These are phyloP conservation scores for Oceanites oceanicus DNA, from an alignment of 2,113 vertebrate species.

Conservation along the genomic window DNA sequence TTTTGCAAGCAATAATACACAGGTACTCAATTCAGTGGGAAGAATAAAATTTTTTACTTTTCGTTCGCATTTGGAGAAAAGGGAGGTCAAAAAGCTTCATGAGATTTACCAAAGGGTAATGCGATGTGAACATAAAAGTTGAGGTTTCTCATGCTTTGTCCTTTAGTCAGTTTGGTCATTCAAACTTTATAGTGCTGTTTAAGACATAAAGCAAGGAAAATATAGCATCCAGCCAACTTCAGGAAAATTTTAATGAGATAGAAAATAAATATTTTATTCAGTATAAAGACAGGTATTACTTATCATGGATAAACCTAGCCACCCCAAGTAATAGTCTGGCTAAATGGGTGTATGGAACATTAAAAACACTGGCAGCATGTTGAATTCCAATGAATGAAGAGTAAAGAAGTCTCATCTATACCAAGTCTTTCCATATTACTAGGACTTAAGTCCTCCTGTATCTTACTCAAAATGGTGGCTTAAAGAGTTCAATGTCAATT, in stretches of 20 bases:
- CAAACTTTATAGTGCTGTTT: not conserved
- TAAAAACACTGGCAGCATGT: not conserved
- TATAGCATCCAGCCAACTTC: not conserved
- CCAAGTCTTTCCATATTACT: not conserved
- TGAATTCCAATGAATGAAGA: not conserved
- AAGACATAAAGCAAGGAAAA: not conserved
- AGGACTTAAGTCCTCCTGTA: not conserved
- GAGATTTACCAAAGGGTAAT: not conserved
- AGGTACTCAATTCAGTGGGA: not conserved
- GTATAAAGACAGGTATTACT: not conserved
- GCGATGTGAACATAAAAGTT: fast-evolving
- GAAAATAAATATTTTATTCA: not conserved
- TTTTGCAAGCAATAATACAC: not conserved
- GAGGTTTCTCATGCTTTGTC: not conserved
- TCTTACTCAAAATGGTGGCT: not conserved
- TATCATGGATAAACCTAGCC: not conserved
- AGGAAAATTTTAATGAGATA: not conserved
- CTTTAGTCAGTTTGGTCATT: not conserved
- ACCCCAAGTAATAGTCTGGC: not conserved
- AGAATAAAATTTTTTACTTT: not conserved
- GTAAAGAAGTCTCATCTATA: not conserved
- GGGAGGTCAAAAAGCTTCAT: not conserved
- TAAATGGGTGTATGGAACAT: not conserved
- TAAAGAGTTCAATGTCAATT: fast-evolving
- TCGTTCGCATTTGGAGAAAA: not conserved